These are phyloP conservation scores for Elysia crispata DNA, from an alignment of 2,888 invertebrate species.

Conservation along the genomic window DNA sequence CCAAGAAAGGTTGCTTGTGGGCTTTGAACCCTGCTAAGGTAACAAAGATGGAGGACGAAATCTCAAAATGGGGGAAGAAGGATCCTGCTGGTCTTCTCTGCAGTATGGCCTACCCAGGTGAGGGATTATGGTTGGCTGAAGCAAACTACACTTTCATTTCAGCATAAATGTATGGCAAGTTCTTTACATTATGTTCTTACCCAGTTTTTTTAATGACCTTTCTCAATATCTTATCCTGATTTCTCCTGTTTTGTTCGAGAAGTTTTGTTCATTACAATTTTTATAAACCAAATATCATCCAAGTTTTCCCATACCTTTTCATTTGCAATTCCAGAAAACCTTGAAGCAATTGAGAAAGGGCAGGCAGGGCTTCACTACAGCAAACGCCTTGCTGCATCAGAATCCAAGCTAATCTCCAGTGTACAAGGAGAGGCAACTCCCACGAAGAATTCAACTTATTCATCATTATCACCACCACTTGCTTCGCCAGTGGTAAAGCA, in stretches of 20 bases:
- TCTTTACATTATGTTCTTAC: no score
- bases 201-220: no score
- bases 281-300: no score
- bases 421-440: slow-evolving; percentile 48
- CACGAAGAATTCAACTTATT: slow-evolving; percentile 31
- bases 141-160: no score
- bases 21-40: slow-evolving; percentile 97
- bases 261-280: no score
- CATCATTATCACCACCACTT: slow-evolving; percentile 17
- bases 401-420: slow-evolving; percentile 45
- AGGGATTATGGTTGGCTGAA: no score
- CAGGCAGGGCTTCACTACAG: slow-evolving; percentile 60
- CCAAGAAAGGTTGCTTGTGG: slow-evolving; percentile 88
- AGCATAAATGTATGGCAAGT: no score
- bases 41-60: slow-evolving; percentile 98
- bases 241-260: no score
- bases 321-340: slow-evolving; percentile 61
- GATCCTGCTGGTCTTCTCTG: slow-evolving; percentile 94
- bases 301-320: no score
- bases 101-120: slow-evolving; percentile 95
- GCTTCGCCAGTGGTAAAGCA: neutral
- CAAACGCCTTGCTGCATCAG: neutral
- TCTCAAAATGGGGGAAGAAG: slow-evolving; percentile 97
- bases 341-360: slow-evolving; percentile 74
- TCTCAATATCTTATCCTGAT: no score